Evolutionary conservation across 2,113 vertebrate species (phyloP).

Genomic region (Cyprinodon tularosa): DNA sequence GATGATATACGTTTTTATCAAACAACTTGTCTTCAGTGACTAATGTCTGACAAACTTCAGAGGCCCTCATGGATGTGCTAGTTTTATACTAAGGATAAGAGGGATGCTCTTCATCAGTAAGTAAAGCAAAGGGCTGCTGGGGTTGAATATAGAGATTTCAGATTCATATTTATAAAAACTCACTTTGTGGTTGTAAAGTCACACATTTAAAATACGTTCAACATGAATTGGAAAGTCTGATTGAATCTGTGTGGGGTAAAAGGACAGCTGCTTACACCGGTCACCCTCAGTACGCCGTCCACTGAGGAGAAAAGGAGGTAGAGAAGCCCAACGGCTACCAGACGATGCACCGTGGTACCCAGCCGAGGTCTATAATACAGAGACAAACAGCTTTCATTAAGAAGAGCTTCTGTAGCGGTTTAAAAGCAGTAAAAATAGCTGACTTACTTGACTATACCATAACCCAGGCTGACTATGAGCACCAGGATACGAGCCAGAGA

Average conservation of each 20-base stretch:
- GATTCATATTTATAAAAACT: too few relatives aligned
- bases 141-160: too few relatives aligned
- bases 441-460: conserved; percentile 95
- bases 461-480: conserved; percentile 94
- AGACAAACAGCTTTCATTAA: neutral
- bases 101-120: too few relatives aligned
- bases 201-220: neutral
- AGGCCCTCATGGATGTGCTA: too few relatives aligned
- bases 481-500: conserved; percentile 92
- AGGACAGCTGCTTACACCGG: conserved; percentile 83
- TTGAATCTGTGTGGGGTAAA: neutral
- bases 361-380: conserved; percentile 84
- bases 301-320: conserved; percentile 94
- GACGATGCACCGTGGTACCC: conserved; percentile 91
- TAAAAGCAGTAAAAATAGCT: neutral
- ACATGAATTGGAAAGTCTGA: too few relatives aligned
- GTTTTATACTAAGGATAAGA: too few relatives aligned
- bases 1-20: too few relatives aligned
- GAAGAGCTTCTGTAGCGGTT: neutral
- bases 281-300: conserved; percentile 94
- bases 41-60: too few relatives aligned
- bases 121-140: too few relatives aligned
- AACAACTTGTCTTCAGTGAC: too few relatives aligned
- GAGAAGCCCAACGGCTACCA: conserved; percentile 89
- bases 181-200: neutral